Evolutionary conservation across 2,113 vertebrate species (phyloP), one percentile per base, ranked within the genome.

Genomic region (Neopipo cinnamomea): DNA sequence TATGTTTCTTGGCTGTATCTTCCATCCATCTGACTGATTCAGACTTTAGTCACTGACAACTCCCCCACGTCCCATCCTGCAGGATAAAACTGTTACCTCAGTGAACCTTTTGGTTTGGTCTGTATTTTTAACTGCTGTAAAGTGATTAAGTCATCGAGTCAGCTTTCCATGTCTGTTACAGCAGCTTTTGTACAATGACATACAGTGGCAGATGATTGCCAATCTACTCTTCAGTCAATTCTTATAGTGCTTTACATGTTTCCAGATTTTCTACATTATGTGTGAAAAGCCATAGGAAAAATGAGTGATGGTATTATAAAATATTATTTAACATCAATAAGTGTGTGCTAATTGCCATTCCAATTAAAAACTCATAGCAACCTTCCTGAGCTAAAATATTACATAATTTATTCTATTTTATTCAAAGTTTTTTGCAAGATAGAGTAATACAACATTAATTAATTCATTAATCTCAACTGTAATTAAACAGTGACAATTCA

Each of bases 401-500:
- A 70, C 18, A 30, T 42, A 89, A 93, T 95, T 94, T 78, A 85
- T 35, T 82, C 17, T 58, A 66, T 63, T 78, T 96, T 91, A 50
- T 85, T 95, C 55, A 84, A 86, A 88, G 21, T n/a, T 87, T 92
- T 92, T 91, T 42, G 87, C 56, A 80, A 88, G 73, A 89, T 96
- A 95, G 59, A 93, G 33, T 55, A 65, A 95, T 86, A 65, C 56
- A 75, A 63, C 78, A 90, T 71, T 83, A 93, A 95, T 87, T 95
- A 88, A 91, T 96, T 31, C 44, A 88, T 95, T 95, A 11, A 24
- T 80, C 44, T 90, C 42, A 46, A 9, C 39, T 87, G 85, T 87
- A 95, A 96, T 93, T 94, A 96, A 96, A 95, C 65, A 91, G 42
- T 72, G 63, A 88, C n/a, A 62, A 84, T 66, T 56, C 63, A 67